Evolutionary conservation across 1,140 invertebrate genomes (phyloP).

Genomic region (Nebria ingens): DNA sequence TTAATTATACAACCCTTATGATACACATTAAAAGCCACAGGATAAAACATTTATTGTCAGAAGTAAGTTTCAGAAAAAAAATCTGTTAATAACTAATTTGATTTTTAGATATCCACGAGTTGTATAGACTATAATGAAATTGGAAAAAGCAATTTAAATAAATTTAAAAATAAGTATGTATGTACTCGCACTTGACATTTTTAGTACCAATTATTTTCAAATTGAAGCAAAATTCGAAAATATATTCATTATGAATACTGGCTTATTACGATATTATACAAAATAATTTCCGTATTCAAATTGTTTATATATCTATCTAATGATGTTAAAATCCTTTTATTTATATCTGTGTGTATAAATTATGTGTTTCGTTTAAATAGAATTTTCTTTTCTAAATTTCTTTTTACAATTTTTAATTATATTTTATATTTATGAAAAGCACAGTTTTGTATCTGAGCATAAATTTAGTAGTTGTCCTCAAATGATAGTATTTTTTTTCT

Average conservation of each 20-base stretch:
- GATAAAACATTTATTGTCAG: conserved; percentile 7
- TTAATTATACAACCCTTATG: not conserved
- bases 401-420: not conserved
- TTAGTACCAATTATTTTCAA: too few species aligned
- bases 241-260: too few species aligned
- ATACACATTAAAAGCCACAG: conserved; percentile 1
- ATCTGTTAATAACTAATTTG: too few species aligned
- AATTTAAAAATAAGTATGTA: too few species aligned
- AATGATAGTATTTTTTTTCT: not conserved
- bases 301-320: not conserved
- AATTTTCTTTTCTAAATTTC: not conserved
- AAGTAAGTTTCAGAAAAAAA: too few species aligned
- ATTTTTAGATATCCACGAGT: too few species aligned
- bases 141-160: too few species aligned
- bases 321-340: not conserved
- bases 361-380: not conserved
- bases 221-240: not conserved
- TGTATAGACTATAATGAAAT: too few species aligned
- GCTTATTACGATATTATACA: not conserved
- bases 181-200: too few species aligned
- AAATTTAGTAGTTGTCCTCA: not conserved
- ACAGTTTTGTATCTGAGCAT: not conserved
- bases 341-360: not conserved
- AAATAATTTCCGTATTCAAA: not conserved
- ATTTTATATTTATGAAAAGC: not conserved